Percentiles rank a stretch among this genome's conserved stretches.
These are phyloP conservation scores for Centropus unirufus DNA, from an alignment of 2,113 vertebrate genomes.

Conservation along the genomic window DNA sequence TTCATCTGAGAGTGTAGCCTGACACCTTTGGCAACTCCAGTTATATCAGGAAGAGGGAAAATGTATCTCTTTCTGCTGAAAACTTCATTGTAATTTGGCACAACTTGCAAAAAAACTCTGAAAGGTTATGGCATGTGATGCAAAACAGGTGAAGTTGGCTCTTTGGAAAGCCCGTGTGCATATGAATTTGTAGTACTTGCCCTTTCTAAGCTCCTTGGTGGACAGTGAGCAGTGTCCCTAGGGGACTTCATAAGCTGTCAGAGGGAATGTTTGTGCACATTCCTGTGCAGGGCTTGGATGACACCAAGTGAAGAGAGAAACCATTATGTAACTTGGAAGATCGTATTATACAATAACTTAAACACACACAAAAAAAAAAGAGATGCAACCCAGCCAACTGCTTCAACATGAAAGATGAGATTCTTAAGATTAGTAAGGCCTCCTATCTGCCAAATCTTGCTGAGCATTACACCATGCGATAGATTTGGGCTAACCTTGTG, in stretches of 20 bases:
- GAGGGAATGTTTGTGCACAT: not conserved
- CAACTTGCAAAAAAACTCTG: not conserved
- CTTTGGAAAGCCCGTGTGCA: not conserved
- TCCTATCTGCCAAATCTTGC: conserved; percentile 63
- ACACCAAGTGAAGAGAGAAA: not conserved
- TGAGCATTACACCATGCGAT: not conserved
- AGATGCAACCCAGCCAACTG: not conserved
- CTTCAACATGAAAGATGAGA: conserved; percentile 25
- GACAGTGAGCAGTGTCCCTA: not conserved
- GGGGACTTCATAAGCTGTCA: not conserved
- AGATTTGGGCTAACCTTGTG: not conserved
- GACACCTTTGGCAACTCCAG: not conserved
- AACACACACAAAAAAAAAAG: not conserved
- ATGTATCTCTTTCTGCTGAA: not conserved
- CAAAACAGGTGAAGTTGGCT: not conserved
- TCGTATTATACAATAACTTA: conserved; percentile 14
- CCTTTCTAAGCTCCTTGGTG: not conserved
- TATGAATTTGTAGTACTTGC: not conserved
- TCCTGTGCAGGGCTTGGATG: not conserved
- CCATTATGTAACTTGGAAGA: conserved; percentile 44
- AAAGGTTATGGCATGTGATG: not conserved
- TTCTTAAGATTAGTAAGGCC: not conserved
- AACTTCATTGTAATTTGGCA: not conserved
- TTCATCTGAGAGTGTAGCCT: not conserved
- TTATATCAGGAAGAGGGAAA: not conserved